These are phyloP conservation scores for Tragelaphus buxtoni DNA, from an alignment of 2,113 vertebrate genomes.

Conservation along the genomic window DNA sequence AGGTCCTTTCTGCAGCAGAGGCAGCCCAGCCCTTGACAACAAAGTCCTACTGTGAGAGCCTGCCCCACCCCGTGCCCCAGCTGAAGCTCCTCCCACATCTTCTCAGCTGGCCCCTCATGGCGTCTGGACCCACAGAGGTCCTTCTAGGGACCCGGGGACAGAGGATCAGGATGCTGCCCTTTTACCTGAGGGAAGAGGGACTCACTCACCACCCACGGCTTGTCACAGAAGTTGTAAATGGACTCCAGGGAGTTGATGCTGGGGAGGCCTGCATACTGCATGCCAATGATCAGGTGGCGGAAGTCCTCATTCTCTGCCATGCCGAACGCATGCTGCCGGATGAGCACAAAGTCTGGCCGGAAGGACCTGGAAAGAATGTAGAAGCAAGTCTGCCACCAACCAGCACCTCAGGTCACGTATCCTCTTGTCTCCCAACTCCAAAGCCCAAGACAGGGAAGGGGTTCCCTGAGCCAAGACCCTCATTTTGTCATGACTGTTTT, in stretches of 20 bases:
- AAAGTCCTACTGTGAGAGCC: not conserved
- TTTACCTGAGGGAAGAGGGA: not conserved
- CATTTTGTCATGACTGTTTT: not conserved
- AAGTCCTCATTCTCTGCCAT: conserved; percentile 99
- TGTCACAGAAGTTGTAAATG: conserved; percentile 98
- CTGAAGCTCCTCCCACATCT: not conserved
- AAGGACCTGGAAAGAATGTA: conserved; percentile 86
- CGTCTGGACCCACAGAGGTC: not conserved
- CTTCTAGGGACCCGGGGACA: not conserved
- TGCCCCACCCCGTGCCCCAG: not conserved
- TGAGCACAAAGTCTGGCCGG: conserved; percentile 94
- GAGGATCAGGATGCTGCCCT: not conserved
- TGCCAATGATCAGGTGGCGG: conserved; percentile 93
- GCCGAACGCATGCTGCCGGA: conserved; percentile 96
- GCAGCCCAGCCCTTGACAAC: not conserved
- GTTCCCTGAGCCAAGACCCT: not conserved
- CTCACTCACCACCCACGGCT: conserved; percentile 95
- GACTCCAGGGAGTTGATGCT: conserved; percentile 96
- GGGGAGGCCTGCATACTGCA: conserved; percentile 94
- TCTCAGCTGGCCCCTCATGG: not conserved
- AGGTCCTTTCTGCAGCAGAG: not conserved
- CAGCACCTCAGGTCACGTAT: not conserved
- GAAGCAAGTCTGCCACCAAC: not conserved
- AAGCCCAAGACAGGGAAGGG: not conserved
- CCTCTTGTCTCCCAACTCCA: not conserved